These are phyloP conservation scores for Pheucticus melanocephalus DNA, from an alignment of 2,113 vertebrate species.

Conservation along the genomic window DNA sequence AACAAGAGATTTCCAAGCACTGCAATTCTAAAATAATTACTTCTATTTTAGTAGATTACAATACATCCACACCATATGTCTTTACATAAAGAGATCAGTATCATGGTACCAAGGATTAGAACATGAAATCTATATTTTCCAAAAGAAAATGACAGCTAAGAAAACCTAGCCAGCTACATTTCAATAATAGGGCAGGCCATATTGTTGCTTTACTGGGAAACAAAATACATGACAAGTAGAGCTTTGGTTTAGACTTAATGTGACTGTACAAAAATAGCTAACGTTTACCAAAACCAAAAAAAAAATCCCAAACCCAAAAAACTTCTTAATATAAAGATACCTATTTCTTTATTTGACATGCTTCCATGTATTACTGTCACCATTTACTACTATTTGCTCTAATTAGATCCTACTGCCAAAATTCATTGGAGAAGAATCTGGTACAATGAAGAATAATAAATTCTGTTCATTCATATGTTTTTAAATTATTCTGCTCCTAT, in stretches of 20 bases:
- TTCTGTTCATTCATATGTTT: conserved; percentile 49
- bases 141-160: background rate
- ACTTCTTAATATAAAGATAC: conserved; percentile 1
- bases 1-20: background rate
- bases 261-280: background rate
- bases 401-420: conserved; percentile 65
- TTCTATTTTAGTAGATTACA: background rate
- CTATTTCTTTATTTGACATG: conserved; percentile 23
- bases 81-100: background rate
- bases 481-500: conserved; percentile 30
- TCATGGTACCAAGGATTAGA: background rate
- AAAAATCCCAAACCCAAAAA: background rate
- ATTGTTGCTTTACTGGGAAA: background rate
- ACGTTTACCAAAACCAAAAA: background rate
- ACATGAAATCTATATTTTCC: background rate
- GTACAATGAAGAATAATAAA: conserved; percentile 60
- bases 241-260: background rate
- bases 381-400: conserved; percentile 28
- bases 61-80: background rate
- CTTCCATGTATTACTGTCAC: conserved; percentile 45
- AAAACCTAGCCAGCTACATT: background rate
- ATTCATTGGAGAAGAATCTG: conserved; percentile 47
- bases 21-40: background rate
- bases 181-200: background rate
- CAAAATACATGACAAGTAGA: background rate